Evolutionary conservation across 2,888 invertebrate genomes (phyloP), one percentile per base, ranked within the genome.

Genomic region (Cryptocephalus primarius): DNA sequence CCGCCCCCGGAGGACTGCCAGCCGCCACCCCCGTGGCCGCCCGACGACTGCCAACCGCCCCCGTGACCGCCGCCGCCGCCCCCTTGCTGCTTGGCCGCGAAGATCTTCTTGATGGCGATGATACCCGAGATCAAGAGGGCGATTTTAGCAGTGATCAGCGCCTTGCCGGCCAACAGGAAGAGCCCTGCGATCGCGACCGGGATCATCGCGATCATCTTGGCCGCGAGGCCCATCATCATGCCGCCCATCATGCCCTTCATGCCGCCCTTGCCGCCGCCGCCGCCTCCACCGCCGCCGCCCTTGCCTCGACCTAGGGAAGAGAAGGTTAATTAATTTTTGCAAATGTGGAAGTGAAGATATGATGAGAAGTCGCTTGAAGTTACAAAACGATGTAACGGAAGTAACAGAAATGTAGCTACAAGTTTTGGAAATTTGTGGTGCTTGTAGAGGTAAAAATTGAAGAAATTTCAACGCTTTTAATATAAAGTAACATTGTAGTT

Each of bases 171-270:
- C 51, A 89, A 65, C 31, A 88, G 69, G 73, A 88, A 89, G 8
- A 90, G 75, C 9, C 83, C 83, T 36, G 86, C 88, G 59, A 89
- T 85, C 8, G 84, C 87, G 3, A 89, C 64, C 0, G 89, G 89
- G 31, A 88, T 76, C 75, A 89, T 72, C 2, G 86, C 85, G 13
- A 84, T 83, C 80, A 88, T 80, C 69, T 89, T 89, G 78, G 87
- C 88, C 4, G 83, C 83, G 54, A 83, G 79, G 8, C 87, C 88
- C 85, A 88, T 88, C 83, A 88, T 86, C 86, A 90, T 86, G 79
- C 86, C 87, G 33, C 84, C 80, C 87, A 89, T 87, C 86, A 88
- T 88, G 61, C 88, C 87, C 76, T 88, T 88, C 85, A 87, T 87
- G n/a, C 55, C 55, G 2, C 53, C 55, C 38, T 88, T 86, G 31